Conservation (phyloP, 2,113 vertebrate genomes). For the Apteryx owenii region DNA sequence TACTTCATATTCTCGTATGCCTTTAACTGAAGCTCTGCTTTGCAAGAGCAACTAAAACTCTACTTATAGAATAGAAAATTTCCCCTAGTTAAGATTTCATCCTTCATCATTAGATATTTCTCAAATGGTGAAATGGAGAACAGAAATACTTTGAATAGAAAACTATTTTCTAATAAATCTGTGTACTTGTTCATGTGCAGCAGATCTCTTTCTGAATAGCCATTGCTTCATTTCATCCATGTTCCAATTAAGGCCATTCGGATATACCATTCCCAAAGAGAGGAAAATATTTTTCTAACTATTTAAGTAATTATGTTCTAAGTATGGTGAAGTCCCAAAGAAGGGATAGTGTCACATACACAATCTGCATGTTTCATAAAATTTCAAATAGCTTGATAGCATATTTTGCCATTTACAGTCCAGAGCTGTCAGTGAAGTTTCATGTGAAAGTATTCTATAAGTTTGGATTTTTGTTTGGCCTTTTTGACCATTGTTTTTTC, state of each 20-base stretch:
- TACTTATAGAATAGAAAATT: not conserved
- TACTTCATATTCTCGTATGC: not conserved
- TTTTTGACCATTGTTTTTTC: not conserved
- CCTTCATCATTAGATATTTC: not conserved
- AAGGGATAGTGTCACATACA: not conserved
- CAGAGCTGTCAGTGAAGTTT: not conserved
- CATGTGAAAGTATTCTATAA: not conserved
- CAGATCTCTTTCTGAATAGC: not conserved
- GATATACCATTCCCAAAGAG: not conserved
- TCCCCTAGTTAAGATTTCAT: not conserved
- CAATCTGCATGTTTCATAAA: not conserved
- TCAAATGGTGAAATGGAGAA: not conserved
- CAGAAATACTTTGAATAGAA: not conserved
- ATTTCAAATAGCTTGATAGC: not conserved
- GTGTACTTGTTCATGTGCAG: not conserved
- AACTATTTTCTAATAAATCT: not conserved
- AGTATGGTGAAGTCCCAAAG: not conserved
- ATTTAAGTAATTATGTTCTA: not conserved
- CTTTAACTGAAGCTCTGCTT: not conserved
- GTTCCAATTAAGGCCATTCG: accelerated
- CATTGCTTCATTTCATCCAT: not conserved
- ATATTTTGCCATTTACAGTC: not conserved
- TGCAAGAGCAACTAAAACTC: not conserved
- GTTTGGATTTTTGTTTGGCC: not conserved
- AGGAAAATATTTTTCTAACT: not conserved